Evolutionary conservation across 2,113 vertebrate species (phyloP), one percentile per base, ranked within the genome.

Genomic region (Campylomormyrus numenius): DNA sequence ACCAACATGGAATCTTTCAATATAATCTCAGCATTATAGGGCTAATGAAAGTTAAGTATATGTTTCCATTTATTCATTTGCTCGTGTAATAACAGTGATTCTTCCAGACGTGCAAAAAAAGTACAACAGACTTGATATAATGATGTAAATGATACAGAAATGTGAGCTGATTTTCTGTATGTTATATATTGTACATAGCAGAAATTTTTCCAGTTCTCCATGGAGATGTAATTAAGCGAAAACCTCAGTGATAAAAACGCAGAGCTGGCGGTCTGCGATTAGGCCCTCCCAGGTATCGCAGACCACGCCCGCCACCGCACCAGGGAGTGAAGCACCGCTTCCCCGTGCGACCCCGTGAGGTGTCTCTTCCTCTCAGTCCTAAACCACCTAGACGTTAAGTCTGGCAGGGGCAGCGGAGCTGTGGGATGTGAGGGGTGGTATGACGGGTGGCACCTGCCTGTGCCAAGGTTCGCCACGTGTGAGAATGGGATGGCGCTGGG

Each of bases 401-500:
- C 24, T 48, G 89, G 21, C 56, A 56, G 27, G n/a, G 1, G n/a
- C 9, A 39, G 53, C 42, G 1, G 50, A n/a, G 8, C 50, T 17
- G 9, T 5, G 13, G 31, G 13, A 39, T 2, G 70, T 2, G 4
- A 13, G 13, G 3, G 56, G 1, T 45, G 13, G 8, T 24, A 19
- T 50, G 39, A 66, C 1, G 48, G 39, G 42, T 45, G 93, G 90
- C 92, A 92, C 91, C 92, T 91, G 91, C 92, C 91, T 91, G 92
- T 53, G 92, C 93, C 93, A 93, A 93, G 91, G 86, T 89, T 92
- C 70, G 92, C 93, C 91, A 91, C 90, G 92, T 92, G 91, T 91
- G 92, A 94, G 94, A 95, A 95, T 94, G 93, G 94, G 89, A 92
- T 88, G 89, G 94, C 94, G 93, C 92, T 92, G 95, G 93, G 94